A percentile compares a stretch with the other conserved stretches of the same genome.
phyloP scores from a whole-genome alignment of 2,888 invertebrate genomes.

The Drosophila paranaensis region DNA sequence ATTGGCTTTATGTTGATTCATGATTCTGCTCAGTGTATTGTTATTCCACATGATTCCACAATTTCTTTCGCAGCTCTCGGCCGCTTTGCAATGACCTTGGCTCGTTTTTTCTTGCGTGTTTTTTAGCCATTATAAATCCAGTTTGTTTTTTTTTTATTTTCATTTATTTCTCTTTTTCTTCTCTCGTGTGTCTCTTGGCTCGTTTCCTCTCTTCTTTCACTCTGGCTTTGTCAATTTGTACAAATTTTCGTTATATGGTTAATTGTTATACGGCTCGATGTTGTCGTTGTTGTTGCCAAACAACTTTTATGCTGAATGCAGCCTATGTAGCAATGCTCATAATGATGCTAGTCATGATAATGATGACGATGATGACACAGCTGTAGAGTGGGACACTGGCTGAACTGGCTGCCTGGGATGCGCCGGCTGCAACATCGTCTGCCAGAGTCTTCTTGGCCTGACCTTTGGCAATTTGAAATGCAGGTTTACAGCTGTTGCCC shows the following conservation, averaged over 20 bases:
- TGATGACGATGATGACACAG: conserved; percentile 60
- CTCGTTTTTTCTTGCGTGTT: conserved; percentile 80
- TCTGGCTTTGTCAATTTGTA: conserved; percentile 68
- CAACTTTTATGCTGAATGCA: conserved; percentile 61
- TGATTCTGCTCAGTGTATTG: conserved; percentile 31
- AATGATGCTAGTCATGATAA: conserved; percentile 34
- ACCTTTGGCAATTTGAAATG: conserved; percentile 77
- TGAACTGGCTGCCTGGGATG: conserved; percentile 32
- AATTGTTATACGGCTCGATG: conserved; percentile 62
- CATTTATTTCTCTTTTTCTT: conserved; percentile 8
- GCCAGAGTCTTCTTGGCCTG: conserved; percentile 40
- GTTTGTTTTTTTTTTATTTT: conserved; percentile 50
- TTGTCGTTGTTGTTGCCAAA: conserved; percentile 70
- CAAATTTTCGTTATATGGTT: conserved; percentile 75
- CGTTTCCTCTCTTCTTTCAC: conserved; percentile 78
- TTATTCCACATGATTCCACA: conserved; percentile 69
- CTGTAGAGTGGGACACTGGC: conserved; percentile 22
- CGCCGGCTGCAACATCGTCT: conserved; percentile 52
- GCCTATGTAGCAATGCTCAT: conserved; percentile 49
- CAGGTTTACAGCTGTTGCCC: conserved; percentile 48
- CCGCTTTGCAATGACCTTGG: conserved; percentile 73
- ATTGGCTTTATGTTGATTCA: not conserved
- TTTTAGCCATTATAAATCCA: conserved; percentile 74
- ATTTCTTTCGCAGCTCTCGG: conserved; percentile 68
- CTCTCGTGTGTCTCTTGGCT: conserved; percentile 11